These are phyloP conservation scores for Heliconius sara DNA, from an alignment of 2,888 invertebrate species.

Conservation along the genomic window DNA sequence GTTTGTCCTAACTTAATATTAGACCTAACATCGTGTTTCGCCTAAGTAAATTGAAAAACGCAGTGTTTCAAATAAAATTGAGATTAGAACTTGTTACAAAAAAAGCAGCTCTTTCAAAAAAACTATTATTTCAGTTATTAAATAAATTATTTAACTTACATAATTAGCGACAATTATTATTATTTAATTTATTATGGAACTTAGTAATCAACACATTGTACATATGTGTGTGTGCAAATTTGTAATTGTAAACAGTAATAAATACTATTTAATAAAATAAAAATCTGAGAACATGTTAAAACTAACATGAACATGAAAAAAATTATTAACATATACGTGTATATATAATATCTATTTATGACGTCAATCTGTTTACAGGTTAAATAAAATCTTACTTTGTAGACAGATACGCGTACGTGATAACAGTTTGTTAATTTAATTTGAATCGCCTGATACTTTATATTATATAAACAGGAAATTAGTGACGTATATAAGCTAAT, in stretches of 20 bases:
- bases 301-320: background rate
- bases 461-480: conserved; percentile 13
- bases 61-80: too few relatives aligned
- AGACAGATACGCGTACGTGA: background rate
- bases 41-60: background rate
- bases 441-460: background rate
- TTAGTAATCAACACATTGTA: too few relatives aligned
- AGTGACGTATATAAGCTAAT: background rate
- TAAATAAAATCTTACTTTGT: background rate
- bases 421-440: conserved; percentile 20
- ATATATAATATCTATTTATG: background rate
- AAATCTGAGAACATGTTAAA: too few relatives aligned
- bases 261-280: too few relatives aligned
- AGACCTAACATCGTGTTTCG: background rate
- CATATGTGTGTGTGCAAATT: too few relatives aligned
- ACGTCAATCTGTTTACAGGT: background rate
- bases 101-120: too few relatives aligned
- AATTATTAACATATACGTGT: background rate
- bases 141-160: too few relatives aligned
- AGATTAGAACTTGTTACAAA: too few relatives aligned
- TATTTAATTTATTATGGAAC: too few relatives aligned
- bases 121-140: too few relatives aligned
- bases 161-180: too few relatives aligned
- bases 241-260: too few relatives aligned
- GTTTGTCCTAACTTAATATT: background rate